Conservation (phyloP, 2,113 vertebrate genomes). For the Empidonax traillii region DNA sequence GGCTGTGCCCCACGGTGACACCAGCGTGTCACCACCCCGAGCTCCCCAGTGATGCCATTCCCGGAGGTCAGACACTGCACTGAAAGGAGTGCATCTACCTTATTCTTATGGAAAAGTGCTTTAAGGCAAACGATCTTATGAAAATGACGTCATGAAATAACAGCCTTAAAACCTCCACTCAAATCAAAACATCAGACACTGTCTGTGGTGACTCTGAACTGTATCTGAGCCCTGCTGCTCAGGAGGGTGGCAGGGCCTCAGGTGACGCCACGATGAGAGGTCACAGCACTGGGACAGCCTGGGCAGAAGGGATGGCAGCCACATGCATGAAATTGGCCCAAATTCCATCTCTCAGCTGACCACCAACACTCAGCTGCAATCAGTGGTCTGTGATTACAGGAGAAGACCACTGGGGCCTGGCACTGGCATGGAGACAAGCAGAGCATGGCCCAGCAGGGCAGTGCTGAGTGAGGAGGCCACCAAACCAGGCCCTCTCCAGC, state of each 20-base stretch:
- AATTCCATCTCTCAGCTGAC: neutral
- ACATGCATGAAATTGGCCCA: neutral
- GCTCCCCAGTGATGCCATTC: neutral
- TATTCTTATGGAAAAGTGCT: neutral
- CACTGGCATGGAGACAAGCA: neutral
- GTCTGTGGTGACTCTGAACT: neutral
- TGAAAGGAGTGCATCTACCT: accelerated
- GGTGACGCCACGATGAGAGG: neutral
- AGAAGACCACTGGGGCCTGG: neutral
- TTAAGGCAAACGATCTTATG: neutral
- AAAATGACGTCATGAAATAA: neutral
- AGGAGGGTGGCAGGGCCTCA: neutral
- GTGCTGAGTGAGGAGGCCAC: accelerated
- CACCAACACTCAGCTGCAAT: neutral
- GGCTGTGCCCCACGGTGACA: neutral
- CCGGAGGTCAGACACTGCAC: neutral
- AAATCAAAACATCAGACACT: neutral
- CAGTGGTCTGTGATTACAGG: neutral
- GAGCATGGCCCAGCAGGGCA: neutral
- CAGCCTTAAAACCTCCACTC: neutral
- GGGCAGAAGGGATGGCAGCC: neutral
- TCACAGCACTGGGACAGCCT: neutral
- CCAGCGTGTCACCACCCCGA: accelerated
- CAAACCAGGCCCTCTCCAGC: neutral
- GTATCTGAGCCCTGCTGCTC: neutral